phyloP scores from a whole-genome alignment of 2,888 invertebrate genomes.

The Melanchra persicariae region DNA sequence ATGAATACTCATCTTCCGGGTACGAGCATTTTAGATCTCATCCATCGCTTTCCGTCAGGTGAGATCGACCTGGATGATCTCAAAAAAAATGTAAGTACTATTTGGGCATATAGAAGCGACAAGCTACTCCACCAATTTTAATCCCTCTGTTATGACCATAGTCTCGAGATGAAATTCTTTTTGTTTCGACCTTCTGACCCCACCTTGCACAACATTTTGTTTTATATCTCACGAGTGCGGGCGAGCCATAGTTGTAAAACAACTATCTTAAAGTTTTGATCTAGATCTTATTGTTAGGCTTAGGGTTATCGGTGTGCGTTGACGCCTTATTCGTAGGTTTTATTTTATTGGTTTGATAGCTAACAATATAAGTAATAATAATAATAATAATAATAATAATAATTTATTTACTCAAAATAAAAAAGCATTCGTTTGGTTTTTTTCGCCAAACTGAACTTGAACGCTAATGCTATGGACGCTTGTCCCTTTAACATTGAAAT shows the following conservation, averaged over 20 bases:
- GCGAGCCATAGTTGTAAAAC: too few relatives aligned
- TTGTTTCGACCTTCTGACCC: conserved; percentile 29
- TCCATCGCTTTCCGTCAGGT: too few relatives aligned
- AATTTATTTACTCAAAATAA: too few relatives aligned
- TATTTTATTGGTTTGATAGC: neutral
- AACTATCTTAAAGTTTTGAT: conserved; percentile 24
- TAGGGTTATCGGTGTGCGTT: neutral
- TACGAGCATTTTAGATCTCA: too few relatives aligned
- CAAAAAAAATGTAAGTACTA: neutral
- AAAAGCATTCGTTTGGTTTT: too few relatives aligned
- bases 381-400: too few relatives aligned
- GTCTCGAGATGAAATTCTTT: conserved; percentile 31
- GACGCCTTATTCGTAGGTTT: neutral
- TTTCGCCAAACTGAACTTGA: neutral
- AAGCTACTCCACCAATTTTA: rapidly evolving
- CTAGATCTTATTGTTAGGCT: conserved; percentile 2
- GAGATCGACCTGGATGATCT: neutral
- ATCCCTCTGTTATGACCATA: neutral
- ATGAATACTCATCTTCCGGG: too few relatives aligned
- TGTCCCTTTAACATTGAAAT: too few relatives aligned
- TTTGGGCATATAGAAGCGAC: conserved; percentile 10
- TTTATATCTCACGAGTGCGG: too few relatives aligned
- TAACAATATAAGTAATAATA: too few relatives aligned
- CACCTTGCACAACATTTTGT: neutral
- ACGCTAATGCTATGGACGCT: neutral